Evolutionary conservation across 2,888 invertebrate genomes (phyloP), one percentile per base, ranked within the genome.

Genomic region (Smittia sp.): DNA sequence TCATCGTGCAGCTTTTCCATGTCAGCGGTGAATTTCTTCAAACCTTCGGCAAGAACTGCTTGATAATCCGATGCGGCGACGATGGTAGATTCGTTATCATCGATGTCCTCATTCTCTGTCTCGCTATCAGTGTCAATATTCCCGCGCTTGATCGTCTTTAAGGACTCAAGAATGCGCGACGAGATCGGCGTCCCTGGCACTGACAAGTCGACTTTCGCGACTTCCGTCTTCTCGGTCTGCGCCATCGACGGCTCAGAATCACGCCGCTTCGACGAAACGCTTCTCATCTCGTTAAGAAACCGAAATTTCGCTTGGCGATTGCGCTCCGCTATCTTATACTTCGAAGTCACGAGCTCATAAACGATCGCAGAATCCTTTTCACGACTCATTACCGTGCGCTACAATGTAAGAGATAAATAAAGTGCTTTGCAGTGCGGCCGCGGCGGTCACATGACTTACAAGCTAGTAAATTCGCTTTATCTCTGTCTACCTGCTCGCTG

Each of bases 161-260:
- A 63, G 9, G 54, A 38, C 39, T 15, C 11, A 22, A 75, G 3
- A 32, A 67, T 58, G 27, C 68, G 74, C 6, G 74, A 75, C 20
- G 74, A 74, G 0, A 75, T 74, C 11, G 75, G 74, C 3, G 74
- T 74, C 9, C 75, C 75, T 11, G 74, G 75, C 1, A 74, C 72
- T 27, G 70, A 74, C 18, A 74, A 69, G 54, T 75, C 74, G 13
- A 74, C 11, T 9, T 20, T 4, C 13, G 52, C 22, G 15, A n/a
- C 52, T 22, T 74, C 67, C 39, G 38, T 52, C 7, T 32, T 25
- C 9, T 46, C 38, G 11, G 65, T 65, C 20, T 68, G 20, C 32
- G 74, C 70, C 3, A 74, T n/a, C 32, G 73, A 63, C n/a, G 74
- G 74, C 11, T 70, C 70, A 2, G 74, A 39, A 22, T 24, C 41